Evolutionary conservation across 2,797 vertebrate species (phyloP), one percentile per base, ranked within the genome.

Genomic region (Capromys pilorides): DNA sequence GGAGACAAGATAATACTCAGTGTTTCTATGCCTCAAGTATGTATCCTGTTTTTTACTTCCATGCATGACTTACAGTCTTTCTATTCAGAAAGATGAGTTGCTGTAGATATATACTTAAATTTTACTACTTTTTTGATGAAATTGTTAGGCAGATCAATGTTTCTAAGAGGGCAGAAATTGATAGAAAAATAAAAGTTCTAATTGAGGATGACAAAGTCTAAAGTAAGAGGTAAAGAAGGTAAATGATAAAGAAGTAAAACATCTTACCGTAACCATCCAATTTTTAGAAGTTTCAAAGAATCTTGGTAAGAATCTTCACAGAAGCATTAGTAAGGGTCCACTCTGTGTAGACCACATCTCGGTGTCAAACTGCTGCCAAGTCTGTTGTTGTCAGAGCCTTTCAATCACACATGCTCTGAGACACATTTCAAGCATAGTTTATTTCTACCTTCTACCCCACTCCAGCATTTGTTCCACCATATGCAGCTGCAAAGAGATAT

Each of bases 381-480:
- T 45, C 41, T 67, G 1, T 13, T 39, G 8, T 61, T 84, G 11
- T 1, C 2, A 13, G 54, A 28, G 3, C 19, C 21, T 31, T 28
- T 57, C 77, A 19, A 57, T 4, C 6, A 6, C 4, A 79, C 24
- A 81, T 18, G 12, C 19, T 33, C 39, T 59, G 1, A 22, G 39
- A 79, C 62, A 49, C 49, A 49, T 61, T 93, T 91, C 75, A 13
- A 75, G 8, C 1, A 21, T 62, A 67, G 62, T 59, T 24, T 66
- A 0, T 79, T 7, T 4, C 31, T 10, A 21, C 3, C 12, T 73
- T n/a, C 8, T 79, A 13, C 0, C 31, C 0, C 36, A 79, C 2
- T 12, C 51, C 11, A 79, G 14, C 59, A 9, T 5, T 24, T 41
- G 14, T 8, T 90, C 13, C 85, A n/a, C 19, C 13, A 39, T 36